These are phyloP conservation scores for Eupithecia subfuscata DNA, from an alignment of 2,888 invertebrate genomes.

Conservation along the genomic window DNA sequence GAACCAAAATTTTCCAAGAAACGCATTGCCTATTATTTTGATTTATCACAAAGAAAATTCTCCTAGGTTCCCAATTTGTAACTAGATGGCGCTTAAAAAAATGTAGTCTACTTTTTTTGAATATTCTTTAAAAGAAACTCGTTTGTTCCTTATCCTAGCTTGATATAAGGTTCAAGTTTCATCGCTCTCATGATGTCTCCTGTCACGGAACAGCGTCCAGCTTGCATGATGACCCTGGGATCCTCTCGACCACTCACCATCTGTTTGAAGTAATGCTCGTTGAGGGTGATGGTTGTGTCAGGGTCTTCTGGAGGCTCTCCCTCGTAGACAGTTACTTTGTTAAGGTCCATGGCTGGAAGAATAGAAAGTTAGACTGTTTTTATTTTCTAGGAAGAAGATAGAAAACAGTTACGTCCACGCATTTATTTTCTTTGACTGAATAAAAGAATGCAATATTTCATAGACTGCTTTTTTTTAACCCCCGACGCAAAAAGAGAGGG, in stretches of 20 bases:
- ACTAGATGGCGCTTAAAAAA: not conserved
- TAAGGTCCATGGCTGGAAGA: constrained; percentile 71
- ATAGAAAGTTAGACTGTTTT: not conserved
- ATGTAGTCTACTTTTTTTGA: not conserved
- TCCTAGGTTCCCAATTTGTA: not conserved
- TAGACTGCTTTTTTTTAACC: no score
- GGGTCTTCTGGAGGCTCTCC: constrained; percentile 77
- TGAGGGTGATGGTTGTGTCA: constrained; percentile 77
- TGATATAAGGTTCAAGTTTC: constrained; percentile 80
- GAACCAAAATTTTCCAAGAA: not conserved
- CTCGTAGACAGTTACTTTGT: constrained; percentile 73
- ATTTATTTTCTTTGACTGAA: no score
- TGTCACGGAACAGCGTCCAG: constrained; percentile 79
- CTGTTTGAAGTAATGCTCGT: constrained; percentile 74
- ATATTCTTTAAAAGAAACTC: not conserved
- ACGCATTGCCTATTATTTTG: not conserved
- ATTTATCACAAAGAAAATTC: not conserved
- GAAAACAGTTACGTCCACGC: no score
- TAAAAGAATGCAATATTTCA: no score
- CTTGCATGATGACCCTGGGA: constrained; percentile 73
- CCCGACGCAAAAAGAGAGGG: no score
- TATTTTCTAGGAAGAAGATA: not conserved
- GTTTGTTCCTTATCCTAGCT: constrained; percentile 54
- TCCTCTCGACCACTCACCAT: constrained; percentile 73
- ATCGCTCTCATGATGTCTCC: constrained; percentile 82